phyloP scores from a whole-genome alignment of 2,888 invertebrate species.

The Stratiomys singularior region DNA sequence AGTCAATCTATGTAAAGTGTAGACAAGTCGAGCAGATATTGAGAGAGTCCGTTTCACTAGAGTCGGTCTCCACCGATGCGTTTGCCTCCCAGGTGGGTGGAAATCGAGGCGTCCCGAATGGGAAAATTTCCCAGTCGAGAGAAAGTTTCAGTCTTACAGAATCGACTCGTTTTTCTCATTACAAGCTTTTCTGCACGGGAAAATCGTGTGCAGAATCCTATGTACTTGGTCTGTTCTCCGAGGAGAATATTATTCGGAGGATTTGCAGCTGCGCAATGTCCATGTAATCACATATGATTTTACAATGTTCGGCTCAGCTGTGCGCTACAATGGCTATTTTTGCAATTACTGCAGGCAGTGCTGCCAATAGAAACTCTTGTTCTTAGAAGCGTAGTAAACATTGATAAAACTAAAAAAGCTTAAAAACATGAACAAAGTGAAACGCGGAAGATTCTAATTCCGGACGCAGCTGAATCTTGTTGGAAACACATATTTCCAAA shows the following conservation, averaged over 20 bases:
- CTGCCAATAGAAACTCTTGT: conserved; percentile 21
- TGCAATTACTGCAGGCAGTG: conserved; percentile 8
- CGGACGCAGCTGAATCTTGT: too few species aligned
- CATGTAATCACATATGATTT: conserved; percentile 39
- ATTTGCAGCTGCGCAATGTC: conserved; percentile 18
- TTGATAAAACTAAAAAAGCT: too few species aligned
- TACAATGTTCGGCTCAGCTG: conserved; percentile 39
- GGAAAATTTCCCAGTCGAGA: background rate
- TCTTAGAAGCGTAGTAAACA: too few species aligned
- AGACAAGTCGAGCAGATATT: background rate
- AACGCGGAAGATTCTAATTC: too few species aligned
- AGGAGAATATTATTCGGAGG: background rate
- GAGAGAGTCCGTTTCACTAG: background rate
- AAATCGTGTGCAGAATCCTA: background rate
- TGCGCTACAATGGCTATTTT: conserved; percentile 14
- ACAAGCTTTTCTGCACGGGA: conserved; percentile 14
- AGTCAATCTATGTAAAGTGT: background rate
- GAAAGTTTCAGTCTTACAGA: background rate
- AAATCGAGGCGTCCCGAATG: background rate
- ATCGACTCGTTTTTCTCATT: background rate
- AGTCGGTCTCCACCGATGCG: too few species aligned
- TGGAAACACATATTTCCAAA: too few species aligned
- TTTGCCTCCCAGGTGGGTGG: background rate
- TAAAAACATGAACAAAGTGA: too few species aligned
- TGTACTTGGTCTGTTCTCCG: background rate